These are phyloP conservation scores for Drosophila limbata DNA, from an alignment of 2,888 invertebrate species.

Conservation along the genomic window DNA sequence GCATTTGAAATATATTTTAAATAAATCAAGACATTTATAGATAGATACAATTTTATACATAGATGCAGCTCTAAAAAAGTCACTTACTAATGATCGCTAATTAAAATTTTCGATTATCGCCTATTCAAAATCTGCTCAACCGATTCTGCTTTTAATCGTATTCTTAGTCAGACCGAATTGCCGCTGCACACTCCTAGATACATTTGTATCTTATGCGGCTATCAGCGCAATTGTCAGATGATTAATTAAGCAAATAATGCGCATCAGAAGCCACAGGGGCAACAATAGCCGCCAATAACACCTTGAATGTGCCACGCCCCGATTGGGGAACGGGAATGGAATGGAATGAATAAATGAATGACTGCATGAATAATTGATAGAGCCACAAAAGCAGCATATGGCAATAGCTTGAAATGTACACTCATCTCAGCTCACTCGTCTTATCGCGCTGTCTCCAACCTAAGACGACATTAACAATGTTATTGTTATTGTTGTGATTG, in stretches of 20 bases:
- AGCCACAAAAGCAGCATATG: conserved; percentile 52
- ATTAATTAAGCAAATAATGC: conserved; percentile 73
- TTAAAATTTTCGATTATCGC: conserved; percentile 7
- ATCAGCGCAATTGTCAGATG: conserved; percentile 69
- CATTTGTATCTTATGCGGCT: conserved; percentile 47
- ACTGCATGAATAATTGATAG: conserved; percentile 68
- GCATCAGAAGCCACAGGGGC: conserved; percentile 34
- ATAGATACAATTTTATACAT: not conserved
- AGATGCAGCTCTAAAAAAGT: not conserved
- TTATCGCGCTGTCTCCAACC: conserved; percentile 69
- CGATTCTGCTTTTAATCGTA: conserved; percentile 3
- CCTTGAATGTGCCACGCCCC: conserved; percentile 61
- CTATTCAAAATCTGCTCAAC: conserved; percentile 4
- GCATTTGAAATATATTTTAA: no score
- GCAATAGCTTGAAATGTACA: conserved; percentile 54
- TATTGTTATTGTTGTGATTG: conserved; percentile 42
- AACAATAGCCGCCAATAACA: conserved; percentile 40
- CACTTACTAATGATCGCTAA: conserved; percentile 9
- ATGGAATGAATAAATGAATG: conserved; percentile 56
- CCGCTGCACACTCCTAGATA: conserved; percentile 33
- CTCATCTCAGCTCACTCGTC: conserved; percentile 57
- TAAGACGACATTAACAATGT: conserved; percentile 68
- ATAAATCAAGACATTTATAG: not conserved
- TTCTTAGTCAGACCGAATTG: not conserved
- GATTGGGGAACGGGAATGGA: not conserved